Conservation (phyloP, 2,113 vertebrate species). For the Bubalus kerabau region DNA sequence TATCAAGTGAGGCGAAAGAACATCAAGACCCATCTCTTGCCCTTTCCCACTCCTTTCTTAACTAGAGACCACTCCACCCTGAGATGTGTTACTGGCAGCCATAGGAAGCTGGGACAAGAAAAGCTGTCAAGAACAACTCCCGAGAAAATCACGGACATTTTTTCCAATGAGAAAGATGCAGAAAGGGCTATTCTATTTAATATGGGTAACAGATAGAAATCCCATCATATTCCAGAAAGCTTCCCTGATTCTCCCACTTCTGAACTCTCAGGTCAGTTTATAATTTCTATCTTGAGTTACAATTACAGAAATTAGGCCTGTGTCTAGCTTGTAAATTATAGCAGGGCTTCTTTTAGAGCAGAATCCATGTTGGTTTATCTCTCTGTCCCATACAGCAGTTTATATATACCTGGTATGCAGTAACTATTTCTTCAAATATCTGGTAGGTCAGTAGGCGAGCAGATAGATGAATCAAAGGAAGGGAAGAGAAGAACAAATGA, state of each 20-base stretch:
- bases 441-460: not conserved
- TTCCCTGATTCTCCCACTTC: not conserved
- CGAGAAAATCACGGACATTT: not conserved
- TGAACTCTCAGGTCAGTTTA: not conserved
- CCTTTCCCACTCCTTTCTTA: not conserved
- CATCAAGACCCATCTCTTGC: not conserved
- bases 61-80: not conserved
- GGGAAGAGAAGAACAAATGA: not conserved
- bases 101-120: not conserved
- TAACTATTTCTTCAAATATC: not conserved
- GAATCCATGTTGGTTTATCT: not conserved
- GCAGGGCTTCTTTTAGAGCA: not conserved
- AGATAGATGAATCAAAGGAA: not conserved
- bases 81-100: not conserved
- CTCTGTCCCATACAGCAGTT: not conserved
- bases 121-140: not conserved
- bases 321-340: not conserved
- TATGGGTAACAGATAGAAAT: not conserved
- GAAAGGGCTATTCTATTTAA: not conserved
- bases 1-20: slow-evolving; percentile 47
- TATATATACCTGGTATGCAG: not conserved
- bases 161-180: not conserved
- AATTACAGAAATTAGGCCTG: not conserved
- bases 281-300: not conserved
- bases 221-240: not conserved